These are phyloP conservation scores for Bergia sp. DNA, from an alignment of 92 coral and sea anemone species.

Conservation along the genomic window DNA sequence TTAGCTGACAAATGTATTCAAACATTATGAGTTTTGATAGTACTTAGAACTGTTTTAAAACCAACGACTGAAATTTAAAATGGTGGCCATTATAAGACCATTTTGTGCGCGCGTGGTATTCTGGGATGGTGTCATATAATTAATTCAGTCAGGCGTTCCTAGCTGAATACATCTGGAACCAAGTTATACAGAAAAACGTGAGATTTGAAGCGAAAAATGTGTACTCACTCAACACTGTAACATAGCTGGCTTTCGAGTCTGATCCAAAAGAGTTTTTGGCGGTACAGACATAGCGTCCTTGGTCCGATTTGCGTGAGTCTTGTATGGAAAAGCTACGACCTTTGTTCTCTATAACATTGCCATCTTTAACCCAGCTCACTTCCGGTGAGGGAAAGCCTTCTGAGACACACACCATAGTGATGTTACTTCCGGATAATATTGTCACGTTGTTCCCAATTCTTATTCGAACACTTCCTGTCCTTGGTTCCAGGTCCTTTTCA, in stretches of 20 bases:
- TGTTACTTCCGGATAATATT: conserved; percentile 22
- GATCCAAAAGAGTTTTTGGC: conserved; percentile 71
- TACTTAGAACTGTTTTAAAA: too few species aligned
- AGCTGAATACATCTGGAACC: neutral
- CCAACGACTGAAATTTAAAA: too few species aligned
- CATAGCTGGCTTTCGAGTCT: conserved; percentile 52
- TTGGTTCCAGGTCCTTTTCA: conserved; percentile 15
- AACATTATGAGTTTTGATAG: too few species aligned
- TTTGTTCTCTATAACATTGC: neutral
- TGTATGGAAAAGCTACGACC: neutral
- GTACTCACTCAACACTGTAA: conserved; percentile 65
- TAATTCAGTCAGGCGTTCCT: too few species aligned
- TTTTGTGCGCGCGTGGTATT: too few species aligned
- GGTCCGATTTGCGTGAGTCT: conserved; percentile 5
- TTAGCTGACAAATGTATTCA: too few species aligned
- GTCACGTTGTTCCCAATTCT: conserved; percentile 37
- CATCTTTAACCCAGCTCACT: conserved; percentile 34
- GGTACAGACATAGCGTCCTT: conserved; percentile 68
- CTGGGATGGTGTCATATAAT: too few species aligned
- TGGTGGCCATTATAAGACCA: too few species aligned
- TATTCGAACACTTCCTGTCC: conserved; percentile 15
- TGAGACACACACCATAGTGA: conserved; percentile 11
- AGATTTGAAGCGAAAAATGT: neutral
- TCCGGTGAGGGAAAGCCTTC: conserved; percentile 37
- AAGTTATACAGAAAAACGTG: neutral